Evolutionary conservation across 2,888 invertebrate genomes (phyloP).

Genomic region (Cantharis rufa): DNA sequence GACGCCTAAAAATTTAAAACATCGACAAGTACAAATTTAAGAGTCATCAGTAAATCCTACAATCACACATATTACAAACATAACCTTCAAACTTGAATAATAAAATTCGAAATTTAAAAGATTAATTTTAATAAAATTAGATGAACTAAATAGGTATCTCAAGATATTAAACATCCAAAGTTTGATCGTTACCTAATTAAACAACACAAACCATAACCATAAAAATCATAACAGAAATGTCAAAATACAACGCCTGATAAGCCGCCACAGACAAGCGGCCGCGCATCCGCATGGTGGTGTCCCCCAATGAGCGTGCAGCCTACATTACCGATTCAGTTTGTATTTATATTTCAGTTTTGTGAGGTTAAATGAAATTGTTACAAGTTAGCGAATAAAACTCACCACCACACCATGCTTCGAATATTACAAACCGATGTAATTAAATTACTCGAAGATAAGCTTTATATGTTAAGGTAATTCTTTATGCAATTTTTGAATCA

Average conservation of each 20-base stretch:
- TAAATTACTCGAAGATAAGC: constrained; percentile 40
- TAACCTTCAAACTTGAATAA: not conserved
- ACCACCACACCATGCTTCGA: not conserved
- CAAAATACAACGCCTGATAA: not conserved
- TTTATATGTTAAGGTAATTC: constrained; percentile 40
- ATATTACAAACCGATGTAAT: not conserved
- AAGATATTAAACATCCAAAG: not conserved
- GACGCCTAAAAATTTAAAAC: not conserved
- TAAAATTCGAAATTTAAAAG: not conserved
- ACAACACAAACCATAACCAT: not conserved
- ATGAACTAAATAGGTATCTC: not conserved
- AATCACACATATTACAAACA: not conserved
- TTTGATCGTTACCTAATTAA: not conserved
- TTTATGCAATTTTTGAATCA: not conserved
- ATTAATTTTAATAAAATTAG: not conserved
- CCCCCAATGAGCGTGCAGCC: not conserved
- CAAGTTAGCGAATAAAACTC: not conserved
- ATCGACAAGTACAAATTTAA: not conserved
- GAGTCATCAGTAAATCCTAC: not conserved
- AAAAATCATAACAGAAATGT: not conserved
- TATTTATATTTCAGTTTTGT: not conserved
- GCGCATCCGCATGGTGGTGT: too few species aligned
- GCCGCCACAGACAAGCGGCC: not conserved
- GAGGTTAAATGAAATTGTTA: not conserved
- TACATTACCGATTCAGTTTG: not conserved